Evolutionary conservation across 2,113 vertebrate species (phyloP), one percentile per base, ranked within the genome.

Genomic region (Ranitomeya imitator): DNA sequence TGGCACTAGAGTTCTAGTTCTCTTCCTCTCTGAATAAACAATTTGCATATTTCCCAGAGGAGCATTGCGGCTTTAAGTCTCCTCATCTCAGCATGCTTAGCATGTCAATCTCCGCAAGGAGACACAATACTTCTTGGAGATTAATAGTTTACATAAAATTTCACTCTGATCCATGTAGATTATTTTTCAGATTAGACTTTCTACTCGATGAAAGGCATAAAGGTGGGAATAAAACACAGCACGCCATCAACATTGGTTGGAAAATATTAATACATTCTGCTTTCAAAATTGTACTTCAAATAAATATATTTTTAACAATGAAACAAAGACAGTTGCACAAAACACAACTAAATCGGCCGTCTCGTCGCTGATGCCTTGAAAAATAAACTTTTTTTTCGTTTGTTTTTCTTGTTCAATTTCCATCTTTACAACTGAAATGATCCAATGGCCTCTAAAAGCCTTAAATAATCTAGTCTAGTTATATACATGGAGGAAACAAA

Each of bases 261-360:
- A 83, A 52, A 83, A 67, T 52, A 83, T 67, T 69, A 71, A 83
- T 83, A 83, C 80, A 63, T 45, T 84, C 63, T 84, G 63, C 63
- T 69, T 67, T 83, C 61, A 83, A 83, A 83, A 84, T 14, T 55
- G 63, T 71, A 84, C 82, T 69, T 26, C 51, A 84, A 84, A 83
- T 83, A 83, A 69, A 71, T 84, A 69, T 71, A 84, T 71, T 54
- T 61, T 84, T 67, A 69, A 52, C 61, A 83, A 51, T 65, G 79
- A 82, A 82, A 82, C 79, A 82, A 60, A 52, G 45, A 51, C 59
- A 83, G 60, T 67, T 67, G 45, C 81, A 63, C 61, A 83, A 67
- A 83, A 69, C 61, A 84, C 82, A 84, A 71, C 55, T 80, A 26
- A 45, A 31, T 60, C 15, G 23, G 63, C 63, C 19, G 31, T 52